These are phyloP conservation scores for Paraplagusia blochii DNA, from an alignment of 2,113 vertebrate genomes.

Conservation along the genomic window DNA sequence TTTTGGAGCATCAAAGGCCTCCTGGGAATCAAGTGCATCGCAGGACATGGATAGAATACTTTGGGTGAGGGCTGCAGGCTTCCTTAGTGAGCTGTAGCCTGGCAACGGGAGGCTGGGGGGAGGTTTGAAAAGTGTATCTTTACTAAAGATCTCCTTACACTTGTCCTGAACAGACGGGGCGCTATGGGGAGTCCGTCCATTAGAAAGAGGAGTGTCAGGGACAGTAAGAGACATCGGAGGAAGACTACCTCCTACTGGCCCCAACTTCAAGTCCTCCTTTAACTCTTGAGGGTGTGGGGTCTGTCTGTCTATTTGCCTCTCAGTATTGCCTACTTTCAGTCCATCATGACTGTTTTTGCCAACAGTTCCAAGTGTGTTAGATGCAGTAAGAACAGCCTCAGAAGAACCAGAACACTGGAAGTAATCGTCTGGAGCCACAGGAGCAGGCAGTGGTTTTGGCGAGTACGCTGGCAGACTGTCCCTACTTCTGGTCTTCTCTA, in stretches of 20 bases:
- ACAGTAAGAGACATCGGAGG: slow-evolving; percentile 70
- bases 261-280: slow-evolving; percentile 82
- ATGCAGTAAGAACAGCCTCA: slow-evolving; percentile 83
- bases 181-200: slow-evolving; percentile 80
- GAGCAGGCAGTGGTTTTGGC: slow-evolving; percentile 74
- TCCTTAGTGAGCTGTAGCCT: slow-evolving; percentile 85
- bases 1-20: slow-evolving; percentile 85
- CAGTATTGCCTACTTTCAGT: slow-evolving; percentile 80
- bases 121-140: slow-evolving; percentile 93
- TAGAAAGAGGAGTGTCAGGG: slow-evolving; percentile 77
- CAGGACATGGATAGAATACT: slow-evolving; percentile 69
- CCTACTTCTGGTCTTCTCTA: slow-evolving; percentile 84
- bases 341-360: slow-evolving; percentile 84
- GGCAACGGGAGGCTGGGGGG: slow-evolving; percentile 83
- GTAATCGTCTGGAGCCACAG: slow-evolving; percentile 82
- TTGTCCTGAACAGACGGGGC: slow-evolving; percentile 85
- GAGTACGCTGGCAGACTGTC: slow-evolving; percentile 86
- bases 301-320: slow-evolving; percentile 81
- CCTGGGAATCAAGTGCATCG: slow-evolving; percentile 83
- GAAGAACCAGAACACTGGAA: slow-evolving; percentile 90
- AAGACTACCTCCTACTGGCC: slow-evolving; percentile 63
- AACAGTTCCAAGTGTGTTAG: slow-evolving; percentile 83
- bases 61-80: slow-evolving; percentile 80
- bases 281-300: slow-evolving; percentile 80
- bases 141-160: slow-evolving; percentile 94